Evolutionary conservation across 2,113 vertebrate genomes (phyloP).

Genomic region (Serinus canaria): DNA sequence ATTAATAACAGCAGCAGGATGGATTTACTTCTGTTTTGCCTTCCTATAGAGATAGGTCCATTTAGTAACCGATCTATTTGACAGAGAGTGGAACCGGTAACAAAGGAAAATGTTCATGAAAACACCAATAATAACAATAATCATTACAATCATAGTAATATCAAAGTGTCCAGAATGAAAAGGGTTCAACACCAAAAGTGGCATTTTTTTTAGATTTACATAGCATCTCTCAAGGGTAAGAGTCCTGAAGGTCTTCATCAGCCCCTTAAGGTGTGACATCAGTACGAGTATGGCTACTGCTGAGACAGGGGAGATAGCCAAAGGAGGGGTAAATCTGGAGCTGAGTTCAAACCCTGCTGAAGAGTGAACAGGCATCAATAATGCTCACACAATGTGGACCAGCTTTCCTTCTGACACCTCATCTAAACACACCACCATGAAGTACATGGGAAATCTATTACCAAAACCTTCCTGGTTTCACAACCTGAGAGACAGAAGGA

Average conservation of each 20-base stretch:
- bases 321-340: background rate
- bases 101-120: background rate
- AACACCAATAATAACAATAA: background rate
- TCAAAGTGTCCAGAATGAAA: background rate
- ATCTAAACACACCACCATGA: background rate
- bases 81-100: background rate
- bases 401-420: slow-evolving; percentile 25
- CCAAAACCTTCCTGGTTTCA: background rate
- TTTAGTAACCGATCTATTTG: slow-evolving; percentile 37
- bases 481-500: background rate
- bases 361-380: background rate
- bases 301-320: background rate
- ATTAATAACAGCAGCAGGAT: background rate
- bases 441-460: background rate
- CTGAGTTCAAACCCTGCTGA: background rate
- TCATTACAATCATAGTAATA: background rate
- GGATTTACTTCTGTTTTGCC: slow-evolving; percentile 3
- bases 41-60: background rate
- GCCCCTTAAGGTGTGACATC: background rate
- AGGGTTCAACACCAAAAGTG: background rate
- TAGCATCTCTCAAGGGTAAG: background rate
- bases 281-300: background rate
- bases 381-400: background rate
- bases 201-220: background rate
- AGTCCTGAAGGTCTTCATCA: background rate